Conservation (phyloP, 2,888 invertebrate species). For the Mesochorus sp. region DNA sequence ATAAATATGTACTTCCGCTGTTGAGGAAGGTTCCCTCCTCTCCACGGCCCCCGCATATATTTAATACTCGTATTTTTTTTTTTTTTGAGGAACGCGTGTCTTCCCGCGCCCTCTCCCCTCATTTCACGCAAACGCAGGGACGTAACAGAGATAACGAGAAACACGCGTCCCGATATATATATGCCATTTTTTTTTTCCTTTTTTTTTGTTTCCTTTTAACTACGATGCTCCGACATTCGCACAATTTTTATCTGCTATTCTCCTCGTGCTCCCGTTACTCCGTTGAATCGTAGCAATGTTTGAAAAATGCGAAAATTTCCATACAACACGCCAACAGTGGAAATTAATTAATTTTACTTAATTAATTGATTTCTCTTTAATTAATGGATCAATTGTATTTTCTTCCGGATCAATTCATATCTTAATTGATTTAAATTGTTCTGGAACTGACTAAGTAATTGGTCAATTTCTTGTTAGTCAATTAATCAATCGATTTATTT, state of each 20-base stretch:
- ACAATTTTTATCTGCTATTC: slow-evolving; percentile 60
- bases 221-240: slow-evolving; percentile 70
- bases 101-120: slow-evolving; percentile 21
- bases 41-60: slow-evolving; percentile 81
- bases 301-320: background rate
- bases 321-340: no score
- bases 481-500: no score
- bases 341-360: no score
- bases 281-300: slow-evolving; percentile 43
- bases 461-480: no score
- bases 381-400: no score
- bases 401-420: no score
- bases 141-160: slow-evolving; percentile 1
- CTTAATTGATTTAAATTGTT: no score
- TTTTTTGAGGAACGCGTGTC: slow-evolving; percentile 12
- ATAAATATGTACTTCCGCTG: slow-evolving; percentile 33
- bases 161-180: slow-evolving; percentile 39
- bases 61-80: slow-evolving; percentile 79
- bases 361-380: no score
- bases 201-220: no score
- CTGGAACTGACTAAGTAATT: no score
- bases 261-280: slow-evolving; percentile 6
- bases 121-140: slow-evolving; percentile 30
- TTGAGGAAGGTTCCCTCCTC: slow-evolving; percentile 79
- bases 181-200: slow-evolving; percentile 39